Conservation (phyloP, 2,113 vertebrate genomes). For the Ramphastos sulfuratus region DNA sequence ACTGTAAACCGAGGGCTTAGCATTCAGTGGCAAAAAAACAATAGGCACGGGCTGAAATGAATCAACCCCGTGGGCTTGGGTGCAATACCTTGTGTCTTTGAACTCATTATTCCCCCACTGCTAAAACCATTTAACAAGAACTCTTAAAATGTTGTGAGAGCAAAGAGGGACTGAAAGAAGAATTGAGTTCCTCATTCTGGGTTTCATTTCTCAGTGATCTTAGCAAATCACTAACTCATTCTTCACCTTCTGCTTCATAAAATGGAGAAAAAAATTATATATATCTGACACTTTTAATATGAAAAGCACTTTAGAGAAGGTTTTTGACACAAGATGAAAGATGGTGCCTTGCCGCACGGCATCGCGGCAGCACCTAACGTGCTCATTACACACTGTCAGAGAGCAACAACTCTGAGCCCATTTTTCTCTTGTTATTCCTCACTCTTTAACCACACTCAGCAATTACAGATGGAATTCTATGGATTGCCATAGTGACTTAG, state of each 20-base stretch:
- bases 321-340: constrained; percentile 59
- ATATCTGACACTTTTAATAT: constrained; percentile 56
- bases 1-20: constrained; percentile 44
- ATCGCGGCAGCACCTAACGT: constrained; percentile 40
- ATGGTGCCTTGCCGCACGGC: constrained; percentile 44
- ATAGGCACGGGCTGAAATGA: constrained; percentile 44
- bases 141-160: background rate
- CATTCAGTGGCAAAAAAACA: constrained; percentile 24
- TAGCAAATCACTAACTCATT: constrained; percentile 63
- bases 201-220: constrained; percentile 59
- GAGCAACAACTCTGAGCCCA: constrained; percentile 48
- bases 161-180: constrained; percentile 33
- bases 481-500: constrained; percentile 7
- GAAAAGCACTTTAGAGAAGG: constrained; percentile 64
- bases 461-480: constrained; percentile 36
- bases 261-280: constrained; percentile 34
- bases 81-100: constrained; percentile 17
- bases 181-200: constrained; percentile 7
- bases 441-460: background rate
- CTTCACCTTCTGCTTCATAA: constrained; percentile 56
- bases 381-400: constrained; percentile 53
- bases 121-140: constrained; percentile 40
- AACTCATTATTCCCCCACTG: constrained; percentile 28
- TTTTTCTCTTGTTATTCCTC: constrained; percentile 46
- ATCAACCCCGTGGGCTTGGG: constrained; percentile 43